Conservation (phyloP, 2,113 vertebrate species). For the Globicephala melas region DNA sequence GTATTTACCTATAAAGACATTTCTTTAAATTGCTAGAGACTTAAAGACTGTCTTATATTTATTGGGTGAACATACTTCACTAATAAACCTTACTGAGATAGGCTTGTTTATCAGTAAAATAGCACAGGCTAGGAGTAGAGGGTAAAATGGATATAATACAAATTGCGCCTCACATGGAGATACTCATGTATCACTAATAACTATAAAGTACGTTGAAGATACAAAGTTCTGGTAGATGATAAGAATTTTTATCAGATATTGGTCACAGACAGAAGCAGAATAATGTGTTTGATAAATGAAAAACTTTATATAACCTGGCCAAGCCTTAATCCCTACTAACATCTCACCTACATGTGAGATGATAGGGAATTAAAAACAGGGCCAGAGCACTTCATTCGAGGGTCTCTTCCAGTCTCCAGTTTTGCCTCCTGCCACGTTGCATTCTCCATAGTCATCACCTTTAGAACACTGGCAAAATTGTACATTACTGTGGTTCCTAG, state of each 20-base stretch:
- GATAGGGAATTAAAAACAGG: not conserved
- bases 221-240: not conserved
- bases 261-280: not conserved
- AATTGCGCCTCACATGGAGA: not conserved
- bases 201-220: conserved; percentile 2
- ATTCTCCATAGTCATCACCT: not conserved
- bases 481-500: not conserved
- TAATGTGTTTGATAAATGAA: not conserved
- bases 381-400: not conserved
- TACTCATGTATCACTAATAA: not conserved
- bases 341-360: not conserved
- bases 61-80: not conserved
- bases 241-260: not conserved
- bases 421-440: not conserved
- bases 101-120: not conserved
- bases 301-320: not conserved
- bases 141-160: not conserved
- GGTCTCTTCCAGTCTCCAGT: not conserved
- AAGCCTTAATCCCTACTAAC: not conserved
- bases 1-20: not conserved
- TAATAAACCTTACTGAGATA: not conserved
- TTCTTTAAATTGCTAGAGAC: not conserved
- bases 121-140: not conserved
- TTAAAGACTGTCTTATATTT: not conserved
- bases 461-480: not conserved